A percentile compares a stretch with the other conserved stretches of the same genome.
These are phyloP conservation scores for Anabas testudineus DNA, from an alignment of 2,797 vertebrate genomes.

Conservation along the genomic window DNA sequence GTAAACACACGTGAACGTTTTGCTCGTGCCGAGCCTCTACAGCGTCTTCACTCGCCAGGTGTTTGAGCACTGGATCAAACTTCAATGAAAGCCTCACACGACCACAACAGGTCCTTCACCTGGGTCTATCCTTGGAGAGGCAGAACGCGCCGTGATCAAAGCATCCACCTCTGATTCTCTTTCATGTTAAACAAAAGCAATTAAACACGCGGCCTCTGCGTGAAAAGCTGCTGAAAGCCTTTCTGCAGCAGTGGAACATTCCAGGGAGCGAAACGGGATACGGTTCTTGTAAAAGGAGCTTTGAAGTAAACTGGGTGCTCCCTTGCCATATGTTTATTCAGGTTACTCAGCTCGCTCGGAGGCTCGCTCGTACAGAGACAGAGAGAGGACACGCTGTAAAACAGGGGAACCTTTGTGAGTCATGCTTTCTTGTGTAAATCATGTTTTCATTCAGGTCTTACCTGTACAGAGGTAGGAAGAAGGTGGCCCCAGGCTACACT, in stretches of 20 bases:
- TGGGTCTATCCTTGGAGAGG: constrained; percentile 22
- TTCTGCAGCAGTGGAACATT: constrained; percentile 54
- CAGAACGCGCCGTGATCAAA: constrained; percentile 48
- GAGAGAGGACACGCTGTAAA: constrained; percentile 20
- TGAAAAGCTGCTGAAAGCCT: constrained; percentile 30
- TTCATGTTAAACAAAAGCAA: constrained; percentile 60
- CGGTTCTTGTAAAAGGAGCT: constrained; percentile 59
- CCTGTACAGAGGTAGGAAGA: constrained; percentile 41
- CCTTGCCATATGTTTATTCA: constrained; percentile 52
- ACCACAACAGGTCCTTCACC: constrained; percentile 28
- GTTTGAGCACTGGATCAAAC: constrained; percentile 36
- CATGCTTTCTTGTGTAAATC: constrained; percentile 61
- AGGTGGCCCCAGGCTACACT: constrained; percentile 64
- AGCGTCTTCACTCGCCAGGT: constrained; percentile 27
- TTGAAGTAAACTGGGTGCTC: constrained; percentile 70
- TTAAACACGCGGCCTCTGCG: constrained; percentile 26
- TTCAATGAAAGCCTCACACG: constrained; percentile 30
- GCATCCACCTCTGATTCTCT: constrained; percentile 29
- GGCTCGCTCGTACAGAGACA: background rate
- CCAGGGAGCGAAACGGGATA: constrained; percentile 54
- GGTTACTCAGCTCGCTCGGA: constrained; percentile 53
- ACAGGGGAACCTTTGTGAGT: constrained; percentile 53
- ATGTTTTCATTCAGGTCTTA: constrained; percentile 39
- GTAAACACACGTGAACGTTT: constrained; percentile 19
- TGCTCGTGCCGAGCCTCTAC: constrained; percentile 2